These are phyloP conservation scores for Anguilla marmorata DNA, from an alignment of 2,797 vertebrate species.

Conservation along the genomic window DNA sequence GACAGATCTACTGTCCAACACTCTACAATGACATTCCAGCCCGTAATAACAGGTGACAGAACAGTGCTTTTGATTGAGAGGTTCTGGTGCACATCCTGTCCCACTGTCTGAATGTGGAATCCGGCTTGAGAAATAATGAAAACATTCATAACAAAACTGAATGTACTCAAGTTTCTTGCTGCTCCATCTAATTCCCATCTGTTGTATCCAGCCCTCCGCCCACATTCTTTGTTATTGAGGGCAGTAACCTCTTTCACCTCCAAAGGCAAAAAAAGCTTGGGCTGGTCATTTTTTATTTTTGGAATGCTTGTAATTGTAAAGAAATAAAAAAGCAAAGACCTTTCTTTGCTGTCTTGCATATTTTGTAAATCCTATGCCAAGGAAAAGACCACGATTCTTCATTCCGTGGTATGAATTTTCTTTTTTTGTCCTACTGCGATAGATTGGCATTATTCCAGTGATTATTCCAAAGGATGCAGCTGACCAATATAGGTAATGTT, in stretches of 20 bases:
- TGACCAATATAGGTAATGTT: background rate
- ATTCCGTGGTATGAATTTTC: background rate
- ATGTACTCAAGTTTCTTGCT: background rate
- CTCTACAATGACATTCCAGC: background rate
- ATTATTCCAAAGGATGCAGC: background rate
- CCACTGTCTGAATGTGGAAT: background rate
- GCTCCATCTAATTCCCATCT: background rate
- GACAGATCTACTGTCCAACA: background rate
- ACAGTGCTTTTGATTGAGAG: background rate
- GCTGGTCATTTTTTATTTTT: background rate
- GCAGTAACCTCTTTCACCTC: background rate
- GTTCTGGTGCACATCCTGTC: background rate
- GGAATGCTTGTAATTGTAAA: background rate
- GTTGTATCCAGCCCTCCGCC: background rate
- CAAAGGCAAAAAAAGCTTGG: background rate
- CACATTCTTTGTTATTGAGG: background rate
- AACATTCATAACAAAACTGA: constrained; percentile 2
- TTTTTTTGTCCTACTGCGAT: background rate
- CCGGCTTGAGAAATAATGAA: background rate
- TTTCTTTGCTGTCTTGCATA: background rate
- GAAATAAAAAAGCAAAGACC: background rate
- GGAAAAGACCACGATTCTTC: background rate
- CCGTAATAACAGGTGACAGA: background rate
- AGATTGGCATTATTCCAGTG: no score
- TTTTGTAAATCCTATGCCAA: background rate